A percentile compares a stretch with the other conserved stretches of the same genome.
Conservation (phyloP, 2,888 invertebrate species). For the Ormyrus pomaceus region DNA sequence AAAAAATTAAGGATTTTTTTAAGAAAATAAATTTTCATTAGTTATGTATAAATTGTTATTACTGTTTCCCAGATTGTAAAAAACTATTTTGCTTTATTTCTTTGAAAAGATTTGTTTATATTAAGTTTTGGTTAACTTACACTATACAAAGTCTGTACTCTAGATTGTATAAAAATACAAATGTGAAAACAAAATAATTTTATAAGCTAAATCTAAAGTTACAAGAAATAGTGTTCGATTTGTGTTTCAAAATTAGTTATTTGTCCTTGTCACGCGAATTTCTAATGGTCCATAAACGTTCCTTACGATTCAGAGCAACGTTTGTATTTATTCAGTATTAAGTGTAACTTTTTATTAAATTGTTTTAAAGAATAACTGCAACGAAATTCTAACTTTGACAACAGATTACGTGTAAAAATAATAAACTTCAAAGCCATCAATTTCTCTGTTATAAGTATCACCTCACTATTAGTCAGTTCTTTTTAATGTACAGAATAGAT, state of each 20-base stretch:
- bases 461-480: conserved; percentile 24
- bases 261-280: neutral
- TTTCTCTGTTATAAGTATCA: conserved; percentile 50
- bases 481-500: conserved; percentile 54
- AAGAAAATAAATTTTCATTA: conserved; percentile 45
- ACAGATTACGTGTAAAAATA: conserved; percentile 42
- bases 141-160: conserved; percentile 35
- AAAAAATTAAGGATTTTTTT: conserved; percentile 41
- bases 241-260: too few species aligned
- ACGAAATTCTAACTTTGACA: conserved; percentile 38
- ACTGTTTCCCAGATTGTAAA: conserved; percentile 5
- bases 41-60: conserved; percentile 24
- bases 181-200: conserved; percentile 22
- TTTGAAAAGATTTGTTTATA: conserved; percentile 3
- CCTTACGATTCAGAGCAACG: conserved; percentile 28
- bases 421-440: conserved; percentile 30
- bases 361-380: conserved; percentile 52
- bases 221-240: conserved; percentile 47
- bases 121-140: conserved; percentile 7
- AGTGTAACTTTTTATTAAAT: conserved; percentile 30
- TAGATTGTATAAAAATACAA: conserved; percentile 11
- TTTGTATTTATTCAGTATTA: conserved; percentile 6
- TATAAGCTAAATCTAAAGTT: conserved; percentile 15
- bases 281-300: conserved; percentile 31
- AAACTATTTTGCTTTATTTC: conserved; percentile 6